Conservation (phyloP, 2,113 vertebrate species). For the Chaetops frenatus region DNA sequence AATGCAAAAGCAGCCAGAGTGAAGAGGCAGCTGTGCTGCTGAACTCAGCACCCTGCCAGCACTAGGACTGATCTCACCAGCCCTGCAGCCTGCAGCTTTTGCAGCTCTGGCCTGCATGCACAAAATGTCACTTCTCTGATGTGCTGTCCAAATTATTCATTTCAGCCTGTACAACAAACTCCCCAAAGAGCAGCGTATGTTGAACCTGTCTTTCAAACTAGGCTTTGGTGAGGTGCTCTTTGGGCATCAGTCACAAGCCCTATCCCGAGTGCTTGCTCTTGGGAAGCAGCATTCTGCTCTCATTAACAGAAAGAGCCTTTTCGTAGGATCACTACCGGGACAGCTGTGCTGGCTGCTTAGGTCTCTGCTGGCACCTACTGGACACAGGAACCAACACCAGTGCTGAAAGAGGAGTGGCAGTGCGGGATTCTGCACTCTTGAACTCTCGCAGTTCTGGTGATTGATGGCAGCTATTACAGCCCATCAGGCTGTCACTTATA, state of each 20-base stretch:
- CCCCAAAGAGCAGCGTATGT: neutral
- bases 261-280: neutral
- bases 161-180: neutral
- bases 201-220: neutral
- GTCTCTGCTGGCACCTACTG: constrained; percentile 28
- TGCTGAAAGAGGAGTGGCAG: neutral
- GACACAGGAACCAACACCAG: neutral
- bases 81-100: neutral
- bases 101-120: neutral
- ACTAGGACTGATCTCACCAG: neutral
- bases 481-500: neutral
- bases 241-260: neutral
- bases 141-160: neutral
- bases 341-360: neutral
- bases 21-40: neutral
- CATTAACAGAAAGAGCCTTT: neutral
- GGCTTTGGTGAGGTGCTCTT: neutral
- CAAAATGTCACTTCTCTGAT: neutral
- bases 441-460: neutral
- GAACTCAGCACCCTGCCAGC: neutral
- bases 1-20: neutral
- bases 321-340: neutral
- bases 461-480: neutral
- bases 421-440: accelerated
- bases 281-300: neutral